phyloP scores from a whole-genome alignment of 1,140 invertebrate genomes.

The Neotoxoptera formosana region DNA sequence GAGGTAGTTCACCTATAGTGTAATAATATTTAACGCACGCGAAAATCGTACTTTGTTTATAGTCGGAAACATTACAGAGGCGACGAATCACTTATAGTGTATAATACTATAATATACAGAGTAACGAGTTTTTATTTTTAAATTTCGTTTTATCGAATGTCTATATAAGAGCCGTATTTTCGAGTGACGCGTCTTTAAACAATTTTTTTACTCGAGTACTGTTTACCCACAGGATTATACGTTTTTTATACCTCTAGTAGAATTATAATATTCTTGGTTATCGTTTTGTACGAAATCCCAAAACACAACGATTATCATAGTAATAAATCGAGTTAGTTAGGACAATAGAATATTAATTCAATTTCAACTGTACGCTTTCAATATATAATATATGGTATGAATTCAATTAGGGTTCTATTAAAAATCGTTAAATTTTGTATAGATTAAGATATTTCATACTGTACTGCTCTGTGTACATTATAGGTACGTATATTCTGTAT shows the following conservation, averaged over 20 bases:
- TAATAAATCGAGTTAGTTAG: not conserved
- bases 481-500: not conserved
- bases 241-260: not conserved
- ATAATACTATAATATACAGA: no score
- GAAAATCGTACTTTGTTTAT: not conserved
- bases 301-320: not conserved
- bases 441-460: not conserved
- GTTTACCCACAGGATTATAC: not conserved
- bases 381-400: not conserved
- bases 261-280: not conserved
- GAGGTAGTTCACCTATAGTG: not conserved
- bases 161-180: not conserved
- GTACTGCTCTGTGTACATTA: not conserved
- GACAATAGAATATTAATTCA: not conserved
- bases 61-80: not conserved
- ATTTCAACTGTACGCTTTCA: not conserved
- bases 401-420: not conserved
- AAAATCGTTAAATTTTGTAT: not conserved
- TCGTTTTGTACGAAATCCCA: not conserved
- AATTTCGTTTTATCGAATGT: not conserved
- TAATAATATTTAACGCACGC: not conserved
- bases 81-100: not conserved
- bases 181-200: not conserved
- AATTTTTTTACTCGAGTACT: not conserved
- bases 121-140: not conserved